These are phyloP conservation scores for Euleptes europaea DNA, from an alignment of 2,113 vertebrate species.

Conservation along the genomic window DNA sequence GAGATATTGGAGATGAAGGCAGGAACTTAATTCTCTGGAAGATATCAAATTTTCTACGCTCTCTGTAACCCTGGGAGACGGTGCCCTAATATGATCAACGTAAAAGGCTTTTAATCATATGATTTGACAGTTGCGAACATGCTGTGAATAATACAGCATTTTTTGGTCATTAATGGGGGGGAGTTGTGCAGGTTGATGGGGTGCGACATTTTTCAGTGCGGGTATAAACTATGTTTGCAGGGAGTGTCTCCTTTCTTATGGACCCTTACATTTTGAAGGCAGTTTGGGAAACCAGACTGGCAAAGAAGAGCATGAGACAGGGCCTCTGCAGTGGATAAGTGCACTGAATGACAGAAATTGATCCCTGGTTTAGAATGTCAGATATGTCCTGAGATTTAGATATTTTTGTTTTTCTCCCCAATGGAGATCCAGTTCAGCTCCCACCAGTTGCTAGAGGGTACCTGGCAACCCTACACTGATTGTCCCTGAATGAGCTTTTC, in stretches of 20 bases:
- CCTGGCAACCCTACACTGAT: no score
- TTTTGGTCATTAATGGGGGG: neutral
- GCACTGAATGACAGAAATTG: neutral
- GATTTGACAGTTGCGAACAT: slow-evolving; percentile 31
- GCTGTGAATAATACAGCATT: neutral
- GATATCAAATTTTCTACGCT: slow-evolving; percentile 43
- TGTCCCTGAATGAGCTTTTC: no score
- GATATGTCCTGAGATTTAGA: no score
- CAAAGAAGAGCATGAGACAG: neutral
- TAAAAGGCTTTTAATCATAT: slow-evolving; percentile 38
- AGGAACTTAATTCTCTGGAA: slow-evolving; percentile 53
- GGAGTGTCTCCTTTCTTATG: neutral
- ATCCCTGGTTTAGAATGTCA: no score
- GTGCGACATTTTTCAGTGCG: neutral
- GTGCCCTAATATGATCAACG: slow-evolving; percentile 30
- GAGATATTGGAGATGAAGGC: slow-evolving; percentile 53
- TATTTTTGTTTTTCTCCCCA: no score
- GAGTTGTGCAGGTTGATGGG: neutral
- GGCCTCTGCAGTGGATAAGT: neutral
- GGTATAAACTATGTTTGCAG: neutral
- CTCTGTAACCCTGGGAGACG: slow-evolving; percentile 40
- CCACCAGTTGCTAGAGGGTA: no score
- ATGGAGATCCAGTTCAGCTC: no score
- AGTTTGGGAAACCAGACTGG: neutral
- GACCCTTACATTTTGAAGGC: neutral